Conservation (phyloP, 1,140 invertebrate species). For the Caenorhabditis brenneri region DNA sequence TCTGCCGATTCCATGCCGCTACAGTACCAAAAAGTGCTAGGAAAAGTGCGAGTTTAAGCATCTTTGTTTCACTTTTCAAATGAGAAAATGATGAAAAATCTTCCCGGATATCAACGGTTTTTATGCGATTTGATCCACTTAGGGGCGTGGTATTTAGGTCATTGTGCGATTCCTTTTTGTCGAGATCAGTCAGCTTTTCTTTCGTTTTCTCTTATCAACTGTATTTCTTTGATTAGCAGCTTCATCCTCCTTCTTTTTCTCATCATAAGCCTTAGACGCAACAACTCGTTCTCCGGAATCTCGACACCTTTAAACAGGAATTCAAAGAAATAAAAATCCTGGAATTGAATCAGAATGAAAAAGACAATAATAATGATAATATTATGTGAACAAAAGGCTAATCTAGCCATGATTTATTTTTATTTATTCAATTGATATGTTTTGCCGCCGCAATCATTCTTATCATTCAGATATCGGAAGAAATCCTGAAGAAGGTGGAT, state of each 20-base stretch:
- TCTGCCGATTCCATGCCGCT: constrained; percentile 44
- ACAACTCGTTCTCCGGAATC: constrained; percentile 33
- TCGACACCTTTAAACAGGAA: constrained; percentile 22
- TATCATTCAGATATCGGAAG: background rate
- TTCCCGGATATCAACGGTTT: constrained; percentile 27
- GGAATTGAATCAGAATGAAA: background rate
- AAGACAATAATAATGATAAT: constrained; percentile 26
- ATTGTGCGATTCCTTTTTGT: constrained; percentile 40
- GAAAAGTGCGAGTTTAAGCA: constrained; percentile 41
- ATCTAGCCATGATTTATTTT: constrained; percentile 34
- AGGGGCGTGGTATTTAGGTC: constrained; percentile 37
- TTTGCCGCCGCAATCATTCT: constrained; percentile 13
- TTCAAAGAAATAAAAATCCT: constrained; percentile 20
- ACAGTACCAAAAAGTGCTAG: background rate
- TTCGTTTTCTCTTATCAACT: constrained; percentile 32
- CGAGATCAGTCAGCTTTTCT: constrained; percentile 29
- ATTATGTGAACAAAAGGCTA: constrained; percentile 36
- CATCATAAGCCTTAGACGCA: background rate
- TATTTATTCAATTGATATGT: background rate
- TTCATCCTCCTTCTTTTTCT: background rate
- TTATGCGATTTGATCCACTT: constrained; percentile 1
- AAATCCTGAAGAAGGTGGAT: background rate
- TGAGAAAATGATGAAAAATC: constrained; percentile 27
- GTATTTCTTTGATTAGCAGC: background rate
- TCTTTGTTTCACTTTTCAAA: background rate